phyloP scores from a whole-genome alignment of 2,113 vertebrate genomes.

The Prionailurus viverrinus region DNA sequence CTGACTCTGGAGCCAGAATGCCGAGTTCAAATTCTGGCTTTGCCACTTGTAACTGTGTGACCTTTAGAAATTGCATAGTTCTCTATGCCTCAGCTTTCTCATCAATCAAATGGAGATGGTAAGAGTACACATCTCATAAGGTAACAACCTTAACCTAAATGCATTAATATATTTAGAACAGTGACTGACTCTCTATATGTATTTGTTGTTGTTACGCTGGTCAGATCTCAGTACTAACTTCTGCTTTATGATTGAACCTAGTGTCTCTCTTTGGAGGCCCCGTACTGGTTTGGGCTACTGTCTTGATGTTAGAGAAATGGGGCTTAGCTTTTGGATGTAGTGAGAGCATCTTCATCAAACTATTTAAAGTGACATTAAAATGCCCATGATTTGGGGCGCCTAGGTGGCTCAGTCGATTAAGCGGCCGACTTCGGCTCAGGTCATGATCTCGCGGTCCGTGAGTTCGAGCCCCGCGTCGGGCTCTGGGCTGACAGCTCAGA shows the following conservation, averaged over 20 bases:
- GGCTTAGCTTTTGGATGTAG: background rate
- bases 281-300: constrained; percentile 6
- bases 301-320: background rate
- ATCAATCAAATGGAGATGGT: background rate
- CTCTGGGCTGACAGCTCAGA: no score
- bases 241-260: background rate
- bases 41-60: constrained; percentile 23
- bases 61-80: constrained; percentile 2
- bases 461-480: no score
- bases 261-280: background rate
- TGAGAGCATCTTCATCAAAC: background rate
- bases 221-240: constrained; percentile 18
- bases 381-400: background rate
- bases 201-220: background rate
- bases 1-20: background rate
- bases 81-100: constrained; percentile 34
- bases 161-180: background rate
- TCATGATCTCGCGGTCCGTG: no score
- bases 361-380: constrained; percentile 42
- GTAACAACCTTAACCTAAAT: background rate
- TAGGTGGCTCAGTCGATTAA: no score
- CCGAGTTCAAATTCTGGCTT: background rate
- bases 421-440: no score
- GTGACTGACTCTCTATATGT: background rate
- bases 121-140: background rate